Evolutionary conservation across 1,140 invertebrate genomes (phyloP), one percentile per base, ranked within the genome.

Genomic region (Semibalanus balanoides): DNA sequence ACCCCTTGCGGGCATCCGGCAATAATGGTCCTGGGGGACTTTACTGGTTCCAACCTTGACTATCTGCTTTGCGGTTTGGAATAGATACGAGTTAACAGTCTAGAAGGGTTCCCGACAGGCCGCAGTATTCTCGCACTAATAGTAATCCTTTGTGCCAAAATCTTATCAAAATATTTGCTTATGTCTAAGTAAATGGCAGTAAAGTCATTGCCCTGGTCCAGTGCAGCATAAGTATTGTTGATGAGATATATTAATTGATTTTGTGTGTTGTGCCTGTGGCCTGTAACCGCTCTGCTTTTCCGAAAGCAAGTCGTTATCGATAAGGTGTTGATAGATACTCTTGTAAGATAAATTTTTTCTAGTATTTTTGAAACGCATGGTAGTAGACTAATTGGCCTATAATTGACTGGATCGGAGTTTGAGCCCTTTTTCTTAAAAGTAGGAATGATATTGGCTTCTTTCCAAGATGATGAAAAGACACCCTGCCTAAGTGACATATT

Each of bases 151-250:
- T 43, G 11, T 74, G 35, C 51, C n/a, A 30, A 3, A n/a, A 30
- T 74, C 29, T 74, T 43, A 28, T 43, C 51, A 30, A 40, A 74
- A 9, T 74, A 74, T n/a, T 43, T 74, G 35, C 35, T 43, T 28
- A 74, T 74, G 29, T 74, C 74, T 28, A 74, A 28, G 51, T 28
- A 30, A 28, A 74, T 29, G n/a, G 29, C 51, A 17, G 73, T 74
- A 30, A 28, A 74, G 51, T 74, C n/a, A 17, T 17, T 74, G n/a
- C 51, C n/a, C n/a, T 29, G 51, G 51, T 31, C 73, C 43, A 73
- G 51, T 43, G 73, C 71, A 70, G 30, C 40, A 27, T 70, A 74
- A 31, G 73, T 31, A 71, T 76, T 64, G 51, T 64, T 64, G 22
- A 64, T 64, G 51, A 64, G 22, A 64, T 64, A 25, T 3, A 64